phyloP scores from a whole-genome alignment of 1,140 invertebrate genomes.

The Drosophila littoralis region DNA sequence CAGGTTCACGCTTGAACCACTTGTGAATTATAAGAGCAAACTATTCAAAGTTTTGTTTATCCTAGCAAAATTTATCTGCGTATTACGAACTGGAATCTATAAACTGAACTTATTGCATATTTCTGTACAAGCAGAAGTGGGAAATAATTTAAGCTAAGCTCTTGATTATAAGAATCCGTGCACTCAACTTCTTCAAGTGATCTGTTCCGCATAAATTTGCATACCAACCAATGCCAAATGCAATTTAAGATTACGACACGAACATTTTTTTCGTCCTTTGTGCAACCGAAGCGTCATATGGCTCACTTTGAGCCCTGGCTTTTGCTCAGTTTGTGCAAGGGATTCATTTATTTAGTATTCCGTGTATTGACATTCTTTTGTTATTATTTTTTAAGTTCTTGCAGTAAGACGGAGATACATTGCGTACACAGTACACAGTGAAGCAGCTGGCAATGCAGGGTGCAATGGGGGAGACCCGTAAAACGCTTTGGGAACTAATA shows the following conservation, averaged over 20 bases:
- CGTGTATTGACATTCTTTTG: conserved; percentile 15
- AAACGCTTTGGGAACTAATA: conserved; percentile 45
- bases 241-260: conserved; percentile 1
- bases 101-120: too few relatives aligned
- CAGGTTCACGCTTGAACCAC: too few relatives aligned
- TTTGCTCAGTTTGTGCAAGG: conserved; percentile 21
- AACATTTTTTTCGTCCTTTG: background rate
- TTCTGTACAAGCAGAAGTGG: too few relatives aligned
- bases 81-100: too few relatives aligned
- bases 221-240: background rate
- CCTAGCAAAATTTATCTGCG: too few relatives aligned
- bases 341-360: conserved; percentile 55
- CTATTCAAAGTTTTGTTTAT: too few relatives aligned
- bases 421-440: background rate
- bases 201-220: background rate
- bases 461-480: background rate
- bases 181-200: background rate
- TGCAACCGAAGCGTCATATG: conserved; percentile 6
- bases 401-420: background rate
- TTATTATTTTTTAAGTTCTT: conserved; percentile 44
- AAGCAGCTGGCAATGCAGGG: background rate
- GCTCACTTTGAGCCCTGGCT: conserved; percentile 18
- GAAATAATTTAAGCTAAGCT: background rate
- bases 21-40: too few relatives aligned
- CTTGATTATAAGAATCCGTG: background rate